A percentile compares a stretch with the other conserved stretches of the same genome.
phyloP scores from a whole-genome alignment of 1,140 invertebrate genomes.

The Aphis gossypii region DNA sequence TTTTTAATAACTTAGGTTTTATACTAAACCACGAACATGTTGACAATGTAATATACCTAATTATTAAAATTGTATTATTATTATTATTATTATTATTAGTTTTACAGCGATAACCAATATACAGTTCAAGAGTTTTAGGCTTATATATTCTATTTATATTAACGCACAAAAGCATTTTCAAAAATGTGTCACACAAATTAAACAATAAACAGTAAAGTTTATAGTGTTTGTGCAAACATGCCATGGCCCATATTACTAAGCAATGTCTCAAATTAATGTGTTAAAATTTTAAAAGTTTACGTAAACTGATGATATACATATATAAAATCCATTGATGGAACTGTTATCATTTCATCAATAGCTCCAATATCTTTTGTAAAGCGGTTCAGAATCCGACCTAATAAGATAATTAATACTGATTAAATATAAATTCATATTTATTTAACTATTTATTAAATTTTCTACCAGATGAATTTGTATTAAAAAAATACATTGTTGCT shows the following conservation, averaged over 20 bases:
- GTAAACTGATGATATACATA: slow-evolving; percentile 64
- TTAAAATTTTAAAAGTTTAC: neutral
- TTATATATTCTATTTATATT: neutral
- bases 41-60: too few relatives aligned
- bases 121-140: neutral
- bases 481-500: slow-evolving; percentile 88
- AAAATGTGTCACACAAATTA: neutral
- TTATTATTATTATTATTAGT: neutral
- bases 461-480: slow-evolving; percentile 76
- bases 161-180: neutral
- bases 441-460: neutral
- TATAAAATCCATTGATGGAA: slow-evolving; percentile 78
- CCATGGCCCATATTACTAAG: neutral
- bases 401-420: neutral
- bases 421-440: slow-evolving; percentile 56
- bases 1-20: too few relatives aligned
- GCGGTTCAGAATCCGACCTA: slow-evolving; percentile 76
- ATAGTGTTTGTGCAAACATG: neutral
- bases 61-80: neutral
- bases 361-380: slow-evolving; percentile 83
- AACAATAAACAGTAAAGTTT: neutral
- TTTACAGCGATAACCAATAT: neutral
- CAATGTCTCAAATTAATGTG: neutral
- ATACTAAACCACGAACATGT: too few relatives aligned
- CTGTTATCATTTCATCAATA: slow-evolving; percentile 86